Evolutionary conservation across 2,888 invertebrate species (phyloP), one percentile per base, ranked within the genome.

Genomic region (Schizotus pectinicornis): DNA sequence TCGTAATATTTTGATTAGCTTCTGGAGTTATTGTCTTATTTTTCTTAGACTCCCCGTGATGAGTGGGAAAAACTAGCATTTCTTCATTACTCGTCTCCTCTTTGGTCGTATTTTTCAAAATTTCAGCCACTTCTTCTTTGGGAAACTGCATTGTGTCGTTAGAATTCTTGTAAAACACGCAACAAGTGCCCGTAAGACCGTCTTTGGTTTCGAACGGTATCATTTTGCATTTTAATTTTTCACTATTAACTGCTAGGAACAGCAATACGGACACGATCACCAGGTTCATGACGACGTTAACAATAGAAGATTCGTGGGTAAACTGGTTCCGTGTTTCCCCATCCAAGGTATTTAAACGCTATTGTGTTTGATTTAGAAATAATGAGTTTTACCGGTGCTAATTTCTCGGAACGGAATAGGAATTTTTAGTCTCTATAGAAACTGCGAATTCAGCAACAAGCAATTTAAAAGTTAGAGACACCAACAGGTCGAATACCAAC

Each of bases 161-260:
- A 5, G 38, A 11, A 32, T 56, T 56, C n/a, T 46, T 38, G 35
- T 45, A 56, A 37, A 56, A 46, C 6, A 56, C 51, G 9, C 56
- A 56, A 33, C 56, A 56, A 7, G 43, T 50, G 5, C 56, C 56
- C n/a, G 43, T 42, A 12, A 51, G 32, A n/a, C 56, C 56, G 2
- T 56, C 56, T 45, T 56, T 37, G n/a, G 56, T 56, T 11, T 56
- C 56, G 41, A 56, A 56, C 2, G 56, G 56, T n/a, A 56, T 32
- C 39, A 51, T 36, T 35, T 50, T 50, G 38, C 56, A 56, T 7
- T 33, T 56, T 7, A 50, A 11, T 32, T 8, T 32, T 7, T 32
- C 46, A 7, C 33, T 3, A 34, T 50, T 8, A 11, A 56, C 9
- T 13, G 41, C 41, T 31, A 50, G 32, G 5, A 22, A 46, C 7